Evolutionary conservation across 2,113 vertebrate genomes (phyloP), one percentile per base, ranked within the genome.

Genomic region (Corythaeola cristata): DNA sequence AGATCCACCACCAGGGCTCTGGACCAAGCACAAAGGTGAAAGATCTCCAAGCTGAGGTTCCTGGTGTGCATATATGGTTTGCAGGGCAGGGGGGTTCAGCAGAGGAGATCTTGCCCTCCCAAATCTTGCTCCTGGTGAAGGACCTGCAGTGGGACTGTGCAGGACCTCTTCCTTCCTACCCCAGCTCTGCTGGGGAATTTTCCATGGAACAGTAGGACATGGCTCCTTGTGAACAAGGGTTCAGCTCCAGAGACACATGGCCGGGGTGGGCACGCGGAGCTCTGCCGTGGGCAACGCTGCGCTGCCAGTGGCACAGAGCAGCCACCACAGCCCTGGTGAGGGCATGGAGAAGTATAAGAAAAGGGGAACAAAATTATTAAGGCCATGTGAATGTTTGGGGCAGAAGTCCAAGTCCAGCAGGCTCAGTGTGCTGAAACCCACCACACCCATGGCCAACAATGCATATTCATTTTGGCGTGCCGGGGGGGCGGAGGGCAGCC

Each of bases 361-460:
- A 23, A 12, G 44, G 45, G 68, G 22, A 78, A 64, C 39, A 15
- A 59, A 41, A 32, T 94, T 47, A 55, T 73, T 67, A 52, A 67
- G 76, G 41, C 84, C 91, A 60, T 72, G 73, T 74, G 91, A 79
- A 35, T 47, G 37, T 74, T 32, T 11, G 44, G 66, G 94, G 84
- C 77, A 91, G 64, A 35, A 71, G 52, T 59, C 94, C 87, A 78
- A 72, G 74, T 17, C 19, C 72, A 84, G 69, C 90, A 82, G 76
- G 69, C 89, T 52, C 56, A 23, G 63, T 28, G 80, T 47, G 68
- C 89, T 60, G 86, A 75, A 78, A n/a, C 76, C 81, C 83, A 84
- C 92, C 93, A 77, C 79, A 3, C 68, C 96, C 95, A 27, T 3
- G 63, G 17, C 93, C 86, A 95, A 89, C 90, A 95, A 92, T 92